Conservation (phyloP, 1,140 invertebrate genomes). For the Brachionus angularis region DNA sequence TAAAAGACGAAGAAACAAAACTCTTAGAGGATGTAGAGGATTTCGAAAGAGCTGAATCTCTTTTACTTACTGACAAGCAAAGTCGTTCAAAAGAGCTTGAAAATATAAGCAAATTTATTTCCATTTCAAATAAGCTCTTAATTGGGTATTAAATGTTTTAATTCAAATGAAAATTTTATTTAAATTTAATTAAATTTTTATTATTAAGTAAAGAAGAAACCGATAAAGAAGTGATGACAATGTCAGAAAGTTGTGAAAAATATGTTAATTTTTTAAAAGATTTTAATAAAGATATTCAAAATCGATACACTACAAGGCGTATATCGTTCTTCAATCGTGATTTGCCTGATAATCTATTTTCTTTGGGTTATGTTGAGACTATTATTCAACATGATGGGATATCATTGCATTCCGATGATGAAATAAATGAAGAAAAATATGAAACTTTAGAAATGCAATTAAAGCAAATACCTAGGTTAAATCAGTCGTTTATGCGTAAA, state of each 20-base stretch:
- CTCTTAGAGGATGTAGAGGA: constrained; percentile 30
- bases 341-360: neutral
- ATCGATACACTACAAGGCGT: neutral
- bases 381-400: constrained; percentile 19
- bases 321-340: constrained; percentile 42
- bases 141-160: neutral
- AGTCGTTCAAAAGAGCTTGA: constrained; percentile 26
- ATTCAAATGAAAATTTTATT: neutral
- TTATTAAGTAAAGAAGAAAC: constrained; percentile 36
- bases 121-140: neutral
- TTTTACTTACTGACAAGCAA: neutral
- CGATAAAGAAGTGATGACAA: constrained; percentile 27
- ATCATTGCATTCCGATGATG: constrained; percentile 1
- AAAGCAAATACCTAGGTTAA: constrained; percentile 2
- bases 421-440: constrained; percentile 30
- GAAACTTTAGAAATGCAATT: constrained; percentile 17
- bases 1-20: constrained; percentile 39
- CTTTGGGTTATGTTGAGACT: constrained; percentile 30
- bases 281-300: constrained; percentile 12
- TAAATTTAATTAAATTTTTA: constrained; percentile 3
- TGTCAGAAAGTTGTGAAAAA: constrained; percentile 33
- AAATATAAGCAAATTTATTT: constrained; percentile 2
- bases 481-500: constrained; percentile 26
- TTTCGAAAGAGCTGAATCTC: constrained; percentile 20
- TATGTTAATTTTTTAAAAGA: constrained; percentile 10